Conservation (phyloP, 2,888 invertebrate genomes). For the Theodoxus fluviatilis region DNA sequence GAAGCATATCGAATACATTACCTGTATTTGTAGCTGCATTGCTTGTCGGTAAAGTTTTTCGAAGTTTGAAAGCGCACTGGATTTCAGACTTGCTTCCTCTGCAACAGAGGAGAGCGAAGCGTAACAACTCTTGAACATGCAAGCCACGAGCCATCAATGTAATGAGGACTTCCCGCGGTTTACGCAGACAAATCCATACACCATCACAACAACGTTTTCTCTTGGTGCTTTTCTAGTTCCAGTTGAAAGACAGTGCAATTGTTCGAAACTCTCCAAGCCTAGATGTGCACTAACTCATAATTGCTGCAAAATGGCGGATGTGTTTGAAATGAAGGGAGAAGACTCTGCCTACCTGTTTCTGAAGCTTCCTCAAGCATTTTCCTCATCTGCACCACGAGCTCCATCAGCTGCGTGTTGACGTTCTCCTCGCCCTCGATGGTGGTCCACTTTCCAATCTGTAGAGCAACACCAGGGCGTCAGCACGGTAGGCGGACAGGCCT, state of each 20-base stretch:
- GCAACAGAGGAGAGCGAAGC: conserved; percentile 31
- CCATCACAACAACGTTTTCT: no score
- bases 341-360: conserved; percentile 47
- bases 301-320: no score
- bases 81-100: conserved; percentile 54
- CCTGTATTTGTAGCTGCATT: conserved; percentile 57
- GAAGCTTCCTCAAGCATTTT: conserved; percentile 51
- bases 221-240: no score
- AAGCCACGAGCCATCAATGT: no score
- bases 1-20: no score
- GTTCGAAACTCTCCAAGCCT: not conserved
- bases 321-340: no score
- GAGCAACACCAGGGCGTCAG: no score
- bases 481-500: no score
- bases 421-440: conserved; percentile 57
- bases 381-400: conserved; percentile 56
- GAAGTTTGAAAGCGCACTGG: conserved; percentile 53
- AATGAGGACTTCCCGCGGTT: no score
- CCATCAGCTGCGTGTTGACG: conserved; percentile 50
- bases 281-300: no score
- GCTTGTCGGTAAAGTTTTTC: conserved; percentile 58
- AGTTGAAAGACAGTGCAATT: not conserved
- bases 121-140: no score
- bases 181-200: no score
- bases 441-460: conserved; percentile 56